phyloP scores from a whole-genome alignment of 1,140 invertebrate species.

The Drosophila ananassae region DNA sequence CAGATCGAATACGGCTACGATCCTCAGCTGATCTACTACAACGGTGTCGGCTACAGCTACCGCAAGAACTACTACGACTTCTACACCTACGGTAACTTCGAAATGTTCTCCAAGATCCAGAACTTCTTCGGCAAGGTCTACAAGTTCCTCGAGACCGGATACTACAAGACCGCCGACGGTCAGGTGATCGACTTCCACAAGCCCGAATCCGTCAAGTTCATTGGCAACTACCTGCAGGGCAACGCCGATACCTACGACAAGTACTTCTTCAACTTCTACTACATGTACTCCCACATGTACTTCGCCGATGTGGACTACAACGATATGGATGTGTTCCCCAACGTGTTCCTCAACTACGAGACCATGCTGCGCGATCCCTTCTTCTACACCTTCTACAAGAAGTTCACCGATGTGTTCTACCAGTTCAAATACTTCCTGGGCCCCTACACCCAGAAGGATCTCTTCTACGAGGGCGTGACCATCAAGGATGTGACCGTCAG shows the following conservation, averaged over 20 bases:
- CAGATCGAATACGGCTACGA: conserved; percentile 87
- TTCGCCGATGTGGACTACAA: conserved; percentile 76
- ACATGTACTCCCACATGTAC: conserved; percentile 84
- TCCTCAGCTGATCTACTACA: conserved; percentile 87
- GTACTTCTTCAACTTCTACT: conserved; percentile 86
- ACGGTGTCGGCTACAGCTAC: conserved; percentile 88
- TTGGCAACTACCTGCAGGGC: conserved; percentile 88
- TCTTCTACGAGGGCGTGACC: conserved; percentile 87
- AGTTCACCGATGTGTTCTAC: conserved; percentile 85
- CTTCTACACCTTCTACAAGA: conserved; percentile 87
- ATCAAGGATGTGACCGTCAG: conserved; percentile 87
- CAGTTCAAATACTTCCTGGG: conserved; percentile 85
- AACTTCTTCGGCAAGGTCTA: conserved; percentile 87
- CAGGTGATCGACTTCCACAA: conserved; percentile 85
- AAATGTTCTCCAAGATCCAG: conserved; percentile 59
- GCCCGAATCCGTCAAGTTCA: conserved; percentile 85
- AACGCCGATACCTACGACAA: conserved; percentile 87
- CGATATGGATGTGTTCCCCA: conserved; percentile 69
- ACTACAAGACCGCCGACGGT: conserved; percentile 84
- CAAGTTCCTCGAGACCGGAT: conserved; percentile 87
- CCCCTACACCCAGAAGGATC: conserved; percentile 86
- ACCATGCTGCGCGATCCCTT: conserved; percentile 88
- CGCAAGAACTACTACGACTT: conserved; percentile 84
- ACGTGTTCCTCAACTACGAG: conserved; percentile 85
- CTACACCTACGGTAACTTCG: conserved; percentile 63